These are phyloP conservation scores for Amphiprion ocellaris DNA, from an alignment of 2,113 vertebrate genomes.

Conservation along the genomic window DNA sequence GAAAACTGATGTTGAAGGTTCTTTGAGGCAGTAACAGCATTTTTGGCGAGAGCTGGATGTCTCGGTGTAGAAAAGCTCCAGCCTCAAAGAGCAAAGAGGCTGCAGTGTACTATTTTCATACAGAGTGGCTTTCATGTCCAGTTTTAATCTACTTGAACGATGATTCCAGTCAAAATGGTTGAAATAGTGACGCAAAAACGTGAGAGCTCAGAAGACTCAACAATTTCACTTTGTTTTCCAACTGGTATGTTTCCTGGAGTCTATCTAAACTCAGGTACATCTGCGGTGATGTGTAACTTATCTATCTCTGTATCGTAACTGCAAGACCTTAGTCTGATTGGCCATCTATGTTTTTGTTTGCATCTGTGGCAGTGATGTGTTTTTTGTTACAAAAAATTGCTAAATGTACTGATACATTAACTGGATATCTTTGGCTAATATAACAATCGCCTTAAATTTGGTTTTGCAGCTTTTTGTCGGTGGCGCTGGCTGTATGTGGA, in stretches of 20 bases:
- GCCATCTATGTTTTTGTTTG: background rate
- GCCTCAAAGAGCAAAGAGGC: background rate
- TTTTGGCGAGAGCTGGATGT: slow-evolving; percentile 10
- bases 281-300: no score
- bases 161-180: background rate
- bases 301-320: no score
- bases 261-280: no score
- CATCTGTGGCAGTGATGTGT: no score
- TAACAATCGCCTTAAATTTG: no score
- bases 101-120: background rate
- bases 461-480: no score
- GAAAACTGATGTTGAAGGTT: slow-evolving; percentile 20
- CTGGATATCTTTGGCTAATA: no score
- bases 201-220: background rate
- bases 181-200: background rate
- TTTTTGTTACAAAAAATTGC: no score
- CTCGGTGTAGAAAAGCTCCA: background rate
- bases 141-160: background rate
- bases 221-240: background rate
- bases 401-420: no score
- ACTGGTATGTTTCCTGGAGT: background rate
- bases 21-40: background rate
- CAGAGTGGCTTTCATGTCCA: background rate
- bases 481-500: no score
- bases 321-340: no score